Evolutionary conservation across 2,113 vertebrate genomes (phyloP).

Genomic region (Larimichthys polyactis): DNA sequence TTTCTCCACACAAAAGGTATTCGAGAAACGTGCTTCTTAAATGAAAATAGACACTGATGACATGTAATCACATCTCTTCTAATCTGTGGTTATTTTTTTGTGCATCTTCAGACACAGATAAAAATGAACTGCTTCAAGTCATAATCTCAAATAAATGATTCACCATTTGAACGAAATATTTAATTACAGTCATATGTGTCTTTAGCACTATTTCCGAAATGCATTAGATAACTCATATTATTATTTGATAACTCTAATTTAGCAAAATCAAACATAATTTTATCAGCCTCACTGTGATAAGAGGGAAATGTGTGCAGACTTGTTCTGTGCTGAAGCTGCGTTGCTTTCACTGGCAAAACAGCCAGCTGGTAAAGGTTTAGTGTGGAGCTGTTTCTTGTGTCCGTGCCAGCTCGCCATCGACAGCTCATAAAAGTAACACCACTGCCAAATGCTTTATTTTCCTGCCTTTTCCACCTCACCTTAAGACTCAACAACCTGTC

Average conservation of each 20-base stretch:
- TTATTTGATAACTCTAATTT: slow-evolving; percentile 29
- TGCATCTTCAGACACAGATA: slow-evolving; percentile 9
- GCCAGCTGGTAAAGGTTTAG: slow-evolving; percentile 73
- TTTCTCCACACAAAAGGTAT: not conserved
- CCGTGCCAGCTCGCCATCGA: slow-evolving; percentile 47
- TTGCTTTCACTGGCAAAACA: slow-evolving; percentile 53
- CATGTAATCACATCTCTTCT: not conserved
- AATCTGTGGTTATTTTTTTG: not conserved
- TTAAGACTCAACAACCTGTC: slow-evolving; percentile 45
- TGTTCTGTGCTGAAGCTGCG: slow-evolving; percentile 44
- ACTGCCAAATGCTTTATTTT: slow-evolving; percentile 54
- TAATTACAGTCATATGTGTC: not conserved
- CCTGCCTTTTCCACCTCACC: slow-evolving; percentile 57
- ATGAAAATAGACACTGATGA: not conserved
- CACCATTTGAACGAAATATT: not conserved
- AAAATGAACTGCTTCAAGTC: not conserved
- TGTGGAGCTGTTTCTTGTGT: slow-evolving; percentile 53
- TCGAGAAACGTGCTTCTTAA: slow-evolving; percentile 2
- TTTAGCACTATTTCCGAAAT: not conserved
- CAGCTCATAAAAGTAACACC: slow-evolving; percentile 53
- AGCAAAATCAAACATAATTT: slow-evolving; percentile 48
- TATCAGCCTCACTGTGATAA: slow-evolving; percentile 51
- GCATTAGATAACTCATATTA: not conserved
- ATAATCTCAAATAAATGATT: not conserved
- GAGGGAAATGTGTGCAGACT: slow-evolving; percentile 41